phyloP scores from a whole-genome alignment of 2,797 vertebrate species.

The Brachyrhaphis roseni region DNA sequence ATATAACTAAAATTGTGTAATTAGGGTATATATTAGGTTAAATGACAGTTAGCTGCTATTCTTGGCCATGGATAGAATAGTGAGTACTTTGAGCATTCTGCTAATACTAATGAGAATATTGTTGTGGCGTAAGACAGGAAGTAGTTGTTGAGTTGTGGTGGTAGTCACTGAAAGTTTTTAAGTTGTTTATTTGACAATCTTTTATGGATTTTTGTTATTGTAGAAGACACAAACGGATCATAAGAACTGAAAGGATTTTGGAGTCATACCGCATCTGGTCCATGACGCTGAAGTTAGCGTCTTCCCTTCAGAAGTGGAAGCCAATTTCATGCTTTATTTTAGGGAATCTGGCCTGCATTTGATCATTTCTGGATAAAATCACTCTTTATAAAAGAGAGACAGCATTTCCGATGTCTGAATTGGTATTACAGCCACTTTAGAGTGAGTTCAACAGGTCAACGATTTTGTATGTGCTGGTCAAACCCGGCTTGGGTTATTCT shows the following conservation, averaged over 20 bases:
- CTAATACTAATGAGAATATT: not conserved
- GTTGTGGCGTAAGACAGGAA: not conserved
- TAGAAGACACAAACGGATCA: not conserved
- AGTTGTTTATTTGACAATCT: not conserved
- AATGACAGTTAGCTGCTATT: not conserved
- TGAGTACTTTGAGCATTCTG: not conserved
- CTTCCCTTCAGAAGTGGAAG: not conserved
- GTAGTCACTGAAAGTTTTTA: not conserved
- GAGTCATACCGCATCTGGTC: not conserved
- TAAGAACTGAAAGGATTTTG: not conserved
- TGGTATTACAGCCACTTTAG: not conserved
- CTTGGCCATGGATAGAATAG: not conserved
- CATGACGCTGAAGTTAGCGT: not conserved
- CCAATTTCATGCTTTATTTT: not conserved
- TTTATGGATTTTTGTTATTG: not conserved
- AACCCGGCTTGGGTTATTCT: not conserved
- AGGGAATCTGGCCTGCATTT: not conserved
- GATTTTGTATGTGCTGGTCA: not conserved
- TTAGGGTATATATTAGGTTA: not conserved
- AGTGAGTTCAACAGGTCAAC: not conserved
- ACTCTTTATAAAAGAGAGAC: not conserved
- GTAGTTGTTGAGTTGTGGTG: not conserved
- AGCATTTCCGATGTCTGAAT: not conserved
- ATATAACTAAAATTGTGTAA: not conserved
- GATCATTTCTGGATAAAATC: not conserved